Evolutionary conservation across 2,888 invertebrate genomes (phyloP), one percentile per base, ranked within the genome.

Genomic region (Tortricodes alternella): DNA sequence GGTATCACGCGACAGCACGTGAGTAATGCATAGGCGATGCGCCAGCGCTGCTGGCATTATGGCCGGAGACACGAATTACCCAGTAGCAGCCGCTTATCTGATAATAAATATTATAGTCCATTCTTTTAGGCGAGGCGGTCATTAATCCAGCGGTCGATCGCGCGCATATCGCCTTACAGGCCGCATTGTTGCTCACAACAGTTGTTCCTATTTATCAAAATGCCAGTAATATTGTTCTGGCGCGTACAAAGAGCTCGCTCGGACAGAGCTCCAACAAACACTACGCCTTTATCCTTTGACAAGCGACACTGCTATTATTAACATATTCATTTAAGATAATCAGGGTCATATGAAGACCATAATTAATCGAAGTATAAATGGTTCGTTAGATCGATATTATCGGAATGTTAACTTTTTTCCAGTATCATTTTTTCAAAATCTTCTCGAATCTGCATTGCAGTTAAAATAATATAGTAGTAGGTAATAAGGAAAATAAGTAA

Each of bases 31-130:
- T 76, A 80, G 82, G 70, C 78, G 77, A 81, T 80, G 80, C 82
- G 78, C 73, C 67, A 74, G 73, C n/a, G 76, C 71, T n/a, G n/a
- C 70, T 71, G 67, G 82, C 83, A 85, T 83, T 86, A 87, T 87
- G 82, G 83, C 72, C 70, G 71, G 80, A 76, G 85, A 86, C 88
- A 85, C 83, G 86, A 85, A 88, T 89, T 85, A 83, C 82, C 85
- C 89, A 74, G 90, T 90, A 90, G 90, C 89, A 75, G 71, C 58
- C 76, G 78, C 81, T 85, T 89, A 90, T 90, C 90, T 83, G 88
- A 90, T 90, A 88, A 89, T 89, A 89, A 89, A 90, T 89, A 89
- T 89, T 88, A 83, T 84, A 78, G 84, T 80, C 86, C 87, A 89
- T 90, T 90, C 89, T 90, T 90, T 90, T 89, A 87, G 86, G 83